phyloP scores from a whole-genome alignment of 1,140 invertebrate species.

The Drosophila mayri region DNA sequence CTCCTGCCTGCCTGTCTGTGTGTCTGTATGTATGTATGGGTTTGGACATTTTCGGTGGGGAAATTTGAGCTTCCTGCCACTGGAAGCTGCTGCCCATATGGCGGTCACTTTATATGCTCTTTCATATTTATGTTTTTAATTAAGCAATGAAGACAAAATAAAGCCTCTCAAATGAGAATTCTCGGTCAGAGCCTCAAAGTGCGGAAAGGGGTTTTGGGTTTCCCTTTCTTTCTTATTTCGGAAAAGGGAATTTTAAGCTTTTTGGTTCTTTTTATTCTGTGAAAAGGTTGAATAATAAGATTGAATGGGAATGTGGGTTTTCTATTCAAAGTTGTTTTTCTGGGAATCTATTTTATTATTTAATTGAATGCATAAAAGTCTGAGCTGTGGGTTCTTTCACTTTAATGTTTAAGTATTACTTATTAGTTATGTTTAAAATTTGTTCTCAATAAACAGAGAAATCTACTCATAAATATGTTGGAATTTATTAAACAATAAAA shows the following conservation, averaged over 20 bases:
- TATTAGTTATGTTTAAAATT: neutral
- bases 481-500: no score
- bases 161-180: constrained; percentile 39
- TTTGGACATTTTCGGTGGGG: constrained; percentile 23
- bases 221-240: neutral
- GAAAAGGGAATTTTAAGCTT: constrained; percentile 2
- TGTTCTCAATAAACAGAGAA: no score
- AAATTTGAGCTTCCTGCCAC: constrained; percentile 5
- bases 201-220: neutral
- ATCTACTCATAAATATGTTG: no score
- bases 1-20: constrained; percentile 10
- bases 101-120: constrained; percentile 47
- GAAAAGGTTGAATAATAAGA: neutral
- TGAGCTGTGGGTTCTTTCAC: neutral
- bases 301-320: neutral
- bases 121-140: constrained; percentile 66
- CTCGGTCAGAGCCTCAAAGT: constrained; percentile 18
- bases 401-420: neutral
- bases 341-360: neutral
- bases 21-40: constrained; percentile 2
- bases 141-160: constrained; percentile 54
- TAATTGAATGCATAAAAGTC: no score
- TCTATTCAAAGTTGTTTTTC: neutral
- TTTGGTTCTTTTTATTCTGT: neutral
- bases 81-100: constrained; percentile 53